Conservation (phyloP, 2,888 invertebrate genomes). For the Heteropelma amictum region DNA sequence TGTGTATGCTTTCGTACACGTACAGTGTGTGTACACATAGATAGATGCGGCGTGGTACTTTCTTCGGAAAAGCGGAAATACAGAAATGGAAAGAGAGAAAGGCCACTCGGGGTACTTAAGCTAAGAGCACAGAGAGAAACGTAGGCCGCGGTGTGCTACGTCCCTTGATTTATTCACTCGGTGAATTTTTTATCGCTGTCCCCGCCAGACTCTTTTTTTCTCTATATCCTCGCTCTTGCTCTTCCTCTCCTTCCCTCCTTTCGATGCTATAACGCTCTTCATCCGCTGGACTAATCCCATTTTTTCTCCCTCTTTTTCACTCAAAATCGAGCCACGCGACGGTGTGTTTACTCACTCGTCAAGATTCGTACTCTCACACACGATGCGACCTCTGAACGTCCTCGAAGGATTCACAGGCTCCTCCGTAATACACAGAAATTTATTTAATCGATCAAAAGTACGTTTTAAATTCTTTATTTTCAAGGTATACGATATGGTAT, state of each 20-base stretch:
- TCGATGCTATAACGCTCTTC: constrained; percentile 19
- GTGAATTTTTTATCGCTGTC: constrained; percentile 71
- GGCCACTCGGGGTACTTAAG: constrained; percentile 68
- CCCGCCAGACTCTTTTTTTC: constrained; percentile 29
- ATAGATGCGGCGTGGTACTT: too few species aligned
- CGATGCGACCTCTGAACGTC: too few species aligned
- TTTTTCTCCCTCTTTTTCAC: constrained; percentile 11
- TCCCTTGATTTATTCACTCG: constrained; percentile 74
- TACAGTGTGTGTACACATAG: too few species aligned
- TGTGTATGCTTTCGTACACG: too few species aligned
- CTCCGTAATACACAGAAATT: too few species aligned
- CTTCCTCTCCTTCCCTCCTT: constrained; percentile 31
- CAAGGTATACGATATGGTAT: too few species aligned
- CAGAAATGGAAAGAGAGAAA: constrained; percentile 60
- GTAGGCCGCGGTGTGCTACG: constrained; percentile 61
- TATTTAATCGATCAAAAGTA: too few species aligned
- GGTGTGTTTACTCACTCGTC: too few species aligned
- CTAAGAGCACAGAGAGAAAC: constrained; percentile 63
- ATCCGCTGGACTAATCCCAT: constrained; percentile 5
- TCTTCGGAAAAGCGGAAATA: constrained; percentile 57
- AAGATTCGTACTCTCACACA: too few species aligned
- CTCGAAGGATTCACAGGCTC: too few species aligned
- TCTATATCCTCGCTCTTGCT: constrained; percentile 24
- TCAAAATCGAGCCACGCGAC: too few species aligned
- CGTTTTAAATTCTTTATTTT: too few species aligned